A percentile compares a stretch with the other conserved stretches of the same genome.
Conservation (phyloP, 2,113 vertebrate genomes). For the Procavia capensis region DNA sequence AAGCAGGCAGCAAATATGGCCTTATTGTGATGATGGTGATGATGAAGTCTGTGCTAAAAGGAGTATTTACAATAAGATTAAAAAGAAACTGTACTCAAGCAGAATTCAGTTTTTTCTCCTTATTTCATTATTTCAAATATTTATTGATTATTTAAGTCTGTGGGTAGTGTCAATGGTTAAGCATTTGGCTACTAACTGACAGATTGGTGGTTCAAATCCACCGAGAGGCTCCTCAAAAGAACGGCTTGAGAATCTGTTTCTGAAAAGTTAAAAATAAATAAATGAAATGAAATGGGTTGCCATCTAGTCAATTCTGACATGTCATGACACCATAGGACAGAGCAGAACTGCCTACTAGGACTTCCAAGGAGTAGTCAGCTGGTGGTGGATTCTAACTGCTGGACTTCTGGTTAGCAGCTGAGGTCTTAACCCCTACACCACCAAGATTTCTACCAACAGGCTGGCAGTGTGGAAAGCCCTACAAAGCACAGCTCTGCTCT, state of each 20-base stretch:
- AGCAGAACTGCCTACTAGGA: no score
- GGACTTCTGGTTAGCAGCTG: no score
- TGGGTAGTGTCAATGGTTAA: no score
- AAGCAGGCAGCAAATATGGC: not conserved
- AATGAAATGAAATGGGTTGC: no score
- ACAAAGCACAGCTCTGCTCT: not conserved
- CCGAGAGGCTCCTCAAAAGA: not conserved
- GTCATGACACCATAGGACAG: no score
- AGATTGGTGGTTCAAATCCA: not conserved
- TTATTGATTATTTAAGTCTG: conserved; percentile 3
- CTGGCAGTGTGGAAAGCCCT: no score
- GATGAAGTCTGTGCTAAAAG: not conserved
- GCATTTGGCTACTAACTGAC: no score
- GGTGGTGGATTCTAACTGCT: no score
- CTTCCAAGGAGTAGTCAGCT: no score
- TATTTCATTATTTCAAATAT: not conserved
- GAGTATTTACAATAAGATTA: not conserved
- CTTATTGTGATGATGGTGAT: not conserved
- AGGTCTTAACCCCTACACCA: no score
- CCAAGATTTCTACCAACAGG: no score
- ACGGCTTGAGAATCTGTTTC: not conserved
- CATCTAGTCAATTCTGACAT: no score
- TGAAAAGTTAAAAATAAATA: not conserved
- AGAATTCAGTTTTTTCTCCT: conserved; percentile 6
- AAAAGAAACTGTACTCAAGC: not conserved